These are phyloP conservation scores for Habropoda laboriosa DNA, from an alignment of 1,140 invertebrate species.

Conservation along the genomic window DNA sequence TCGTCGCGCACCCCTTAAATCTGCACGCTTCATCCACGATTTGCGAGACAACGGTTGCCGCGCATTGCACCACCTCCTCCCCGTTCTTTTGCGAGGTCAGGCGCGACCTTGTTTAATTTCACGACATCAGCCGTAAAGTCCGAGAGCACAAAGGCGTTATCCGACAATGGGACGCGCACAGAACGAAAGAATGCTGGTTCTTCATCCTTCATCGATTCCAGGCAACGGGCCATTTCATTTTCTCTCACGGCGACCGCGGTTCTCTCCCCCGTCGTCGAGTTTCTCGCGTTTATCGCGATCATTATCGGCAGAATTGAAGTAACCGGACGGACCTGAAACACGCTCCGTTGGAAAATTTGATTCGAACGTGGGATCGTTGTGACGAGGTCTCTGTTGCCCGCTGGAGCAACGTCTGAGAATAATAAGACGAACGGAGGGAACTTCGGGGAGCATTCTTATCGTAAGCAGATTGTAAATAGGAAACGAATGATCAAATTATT, in stretches of 20 bases:
- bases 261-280: too few relatives aligned
- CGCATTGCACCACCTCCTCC: too few relatives aligned
- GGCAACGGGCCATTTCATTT: constrained; percentile 7
- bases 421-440: neutral
- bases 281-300: constrained; percentile 3
- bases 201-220: constrained; percentile 4
- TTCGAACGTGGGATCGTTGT: too few relatives aligned
- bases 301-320: constrained; percentile 2
- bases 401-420: neutral
- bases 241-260: too few relatives aligned
- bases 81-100: neutral
- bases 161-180: neutral
- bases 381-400: too few relatives aligned
- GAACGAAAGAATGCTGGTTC: constrained; percentile 4
- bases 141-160: neutral
- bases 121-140: neutral
- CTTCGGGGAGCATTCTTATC: too few relatives aligned
- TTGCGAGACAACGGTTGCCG: neutral
- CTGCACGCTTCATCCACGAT: neutral
- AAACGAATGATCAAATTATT: too few relatives aligned
- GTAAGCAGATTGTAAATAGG: too few relatives aligned
- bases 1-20: constrained; percentile 6
- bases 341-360: neutral
- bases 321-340: neutral
- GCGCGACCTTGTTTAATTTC: constrained; percentile 36